These are phyloP conservation scores for Agelaius phoeniceus DNA, from an alignment of 2,113 vertebrate genomes.

Conservation along the genomic window DNA sequence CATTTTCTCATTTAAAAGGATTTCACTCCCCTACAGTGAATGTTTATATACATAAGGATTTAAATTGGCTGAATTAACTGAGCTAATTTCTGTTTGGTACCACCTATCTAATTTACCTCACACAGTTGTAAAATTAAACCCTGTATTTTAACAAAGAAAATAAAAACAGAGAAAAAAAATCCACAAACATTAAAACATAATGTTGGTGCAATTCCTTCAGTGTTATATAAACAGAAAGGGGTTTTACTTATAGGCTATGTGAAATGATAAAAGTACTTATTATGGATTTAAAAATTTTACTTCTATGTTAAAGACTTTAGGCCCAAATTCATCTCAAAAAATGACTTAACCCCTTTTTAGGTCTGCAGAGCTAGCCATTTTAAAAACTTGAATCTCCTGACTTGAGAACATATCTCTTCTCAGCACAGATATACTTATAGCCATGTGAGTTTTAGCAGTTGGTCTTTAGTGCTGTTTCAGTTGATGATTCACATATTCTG, in stretches of 20 bases:
- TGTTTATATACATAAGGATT: neutral
- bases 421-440: neutral
- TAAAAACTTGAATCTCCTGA: neutral
- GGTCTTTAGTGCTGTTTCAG: constrained; percentile 26
- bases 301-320: neutral
- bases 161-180: neutral
- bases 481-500: constrained; percentile 65
- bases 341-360: neutral
- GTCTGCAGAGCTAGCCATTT: neutral
- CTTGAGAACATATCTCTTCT: neutral
- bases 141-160: neutral
- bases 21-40: neutral
- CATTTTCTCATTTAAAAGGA: neutral
- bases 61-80: neutral
- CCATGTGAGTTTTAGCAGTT: constrained; percentile 47
- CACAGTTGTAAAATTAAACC: neutral
- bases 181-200: neutral
- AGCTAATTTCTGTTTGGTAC: neutral
- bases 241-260: neutral
- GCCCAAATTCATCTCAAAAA: neutral
- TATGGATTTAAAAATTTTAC: neutral
- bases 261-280: neutral
- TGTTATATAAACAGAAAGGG: neutral
- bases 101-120: neutral
- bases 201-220: neutral